Percentiles rank a stretch among this genome's conserved stretches.
phyloP scores from a whole-genome alignment of 2,888 invertebrate species.

The Coronaproctus castanopsis region DNA sequence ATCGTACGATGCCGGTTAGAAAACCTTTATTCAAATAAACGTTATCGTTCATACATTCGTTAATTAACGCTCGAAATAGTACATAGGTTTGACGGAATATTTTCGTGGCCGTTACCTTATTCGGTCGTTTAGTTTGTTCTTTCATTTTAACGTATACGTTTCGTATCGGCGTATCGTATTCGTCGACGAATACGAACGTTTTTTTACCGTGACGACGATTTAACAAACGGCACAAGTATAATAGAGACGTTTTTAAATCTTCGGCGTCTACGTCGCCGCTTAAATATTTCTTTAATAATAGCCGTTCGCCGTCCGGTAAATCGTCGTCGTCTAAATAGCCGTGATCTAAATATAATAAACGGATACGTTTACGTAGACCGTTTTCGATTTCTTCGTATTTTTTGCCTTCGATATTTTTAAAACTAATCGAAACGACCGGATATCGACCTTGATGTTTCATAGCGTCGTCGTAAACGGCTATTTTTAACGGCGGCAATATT shows the following conservation, averaged over 20 bases:
- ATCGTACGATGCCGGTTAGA: background rate
- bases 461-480: background rate
- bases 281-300: background rate
- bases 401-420: background rate
- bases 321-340: background rate
- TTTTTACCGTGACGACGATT: background rate
- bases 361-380: background rate
- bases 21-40: background rate
- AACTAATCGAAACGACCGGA: background rate
- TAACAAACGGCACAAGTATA: background rate
- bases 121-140: background rate
- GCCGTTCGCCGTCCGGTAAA: background rate
- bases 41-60: background rate
- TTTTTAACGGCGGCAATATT: background rate
- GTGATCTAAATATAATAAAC: background rate
- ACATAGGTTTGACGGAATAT: background rate
- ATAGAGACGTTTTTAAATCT: background rate
- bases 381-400: background rate
- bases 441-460: background rate
- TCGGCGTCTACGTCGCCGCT: background rate
- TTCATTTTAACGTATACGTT: background rate
- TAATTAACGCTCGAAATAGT: background rate
- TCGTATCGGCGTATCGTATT: background rate
- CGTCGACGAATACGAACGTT: background rate
- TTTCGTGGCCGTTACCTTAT: background rate